Evolutionary conservation across 2,888 invertebrate species (phyloP), one percentile per base, ranked within the genome.

Genomic region (Linyphia triangularis): DNA sequence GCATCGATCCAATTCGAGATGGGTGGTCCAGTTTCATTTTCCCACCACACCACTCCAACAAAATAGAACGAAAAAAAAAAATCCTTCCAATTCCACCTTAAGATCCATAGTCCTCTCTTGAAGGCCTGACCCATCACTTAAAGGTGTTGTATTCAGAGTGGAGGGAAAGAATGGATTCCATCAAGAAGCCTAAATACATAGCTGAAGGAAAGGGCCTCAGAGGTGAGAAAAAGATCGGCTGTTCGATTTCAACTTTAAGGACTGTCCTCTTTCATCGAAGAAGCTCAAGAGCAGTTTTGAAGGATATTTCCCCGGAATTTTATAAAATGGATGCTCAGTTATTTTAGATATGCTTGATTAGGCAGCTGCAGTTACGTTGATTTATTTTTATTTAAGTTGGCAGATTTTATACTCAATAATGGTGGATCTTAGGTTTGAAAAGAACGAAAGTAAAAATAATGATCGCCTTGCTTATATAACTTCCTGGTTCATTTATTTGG

Each of bases 201-300:
- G 19, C 73, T 30, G 13, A 73, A 57, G 30, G 40, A 63, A 61
- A 77, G 28, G 24, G 28, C 61, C 3, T 24, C 9, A 63, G 24
- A 37, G 77, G 40, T 63, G 61, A 37, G 63, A 63, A 77, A 77
- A 63, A 2, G 37, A 63, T 77, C 37, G 77, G 13, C 77, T 77
- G 61, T 63, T 77, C 57, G 40, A n/a, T n/a, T n/a, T 51, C n/a
- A 51, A 51, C 4, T 33, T 33, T 33, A 33, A 9, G 33, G 51
- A 51, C 13, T n/a, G 51, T 51, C 51, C n/a, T 51, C 13, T n/a
- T n/a, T n/a, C n/a, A n/a, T 51, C 1, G 51, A 51, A 51, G 51
- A 51, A 51, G n/a, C 13, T n/a, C n/a, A n/a, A n/a, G n/a, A n/a
- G n/a, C n/a, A n/a, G n/a, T n/a, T n/a, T n/a, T n/a, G n/a, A n/a